Evolutionary conservation across 2,113 vertebrate genomes (phyloP), one percentile per base, ranked within the genome.

Genomic region (Ellobius talpinus): DNA sequence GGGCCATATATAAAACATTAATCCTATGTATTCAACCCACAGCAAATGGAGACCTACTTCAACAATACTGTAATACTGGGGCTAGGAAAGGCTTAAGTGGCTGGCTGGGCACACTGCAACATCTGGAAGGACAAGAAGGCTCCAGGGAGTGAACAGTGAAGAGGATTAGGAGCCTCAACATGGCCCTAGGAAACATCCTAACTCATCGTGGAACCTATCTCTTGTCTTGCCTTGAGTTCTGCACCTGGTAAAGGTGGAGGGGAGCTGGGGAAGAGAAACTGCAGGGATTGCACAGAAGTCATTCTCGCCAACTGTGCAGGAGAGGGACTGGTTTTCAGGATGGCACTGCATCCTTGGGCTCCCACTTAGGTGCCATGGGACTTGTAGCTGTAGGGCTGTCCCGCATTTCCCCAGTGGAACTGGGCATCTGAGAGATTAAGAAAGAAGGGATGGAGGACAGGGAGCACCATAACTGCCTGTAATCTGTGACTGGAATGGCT

Each of bases 311-410:
- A n/a, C 61, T 73, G 13, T 63, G 31, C 6, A 39, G 45, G 13
- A 13, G 10, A 86, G 14, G 39, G 36, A 50, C 17, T 66, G 58
- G 33, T 68, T 24, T 13, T 24, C 61, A 72, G 16, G 31, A 66
- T 3, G 21, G 78, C n/a, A 2, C 23, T 31, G 23, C 52, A 16
- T 55, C 3, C 45, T 76, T 23, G 13, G n/a, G 21, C 16, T 58
- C n/a, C 70, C 16, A 79, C 36, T 39, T 2, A 68, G 24, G 17
- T 17, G 7, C 4, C 13, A 12, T 0, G 0, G 3, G 23, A 8
- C 23, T n/a, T 87, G 66, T 3, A 5, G 6, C 9, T 9, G 21
- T n/a, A 42, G 9, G 23, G 33, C 12, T 45, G 36, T 7, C 0
- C 0, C 3, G 5, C 0, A 0, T 72, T 19, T 63, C 7, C 0